Percentiles rank a stretch among this genome's conserved stretches.
phyloP scores from a whole-genome alignment of 2,797 vertebrate genomes.

The Lateolabrax maculatus region DNA sequence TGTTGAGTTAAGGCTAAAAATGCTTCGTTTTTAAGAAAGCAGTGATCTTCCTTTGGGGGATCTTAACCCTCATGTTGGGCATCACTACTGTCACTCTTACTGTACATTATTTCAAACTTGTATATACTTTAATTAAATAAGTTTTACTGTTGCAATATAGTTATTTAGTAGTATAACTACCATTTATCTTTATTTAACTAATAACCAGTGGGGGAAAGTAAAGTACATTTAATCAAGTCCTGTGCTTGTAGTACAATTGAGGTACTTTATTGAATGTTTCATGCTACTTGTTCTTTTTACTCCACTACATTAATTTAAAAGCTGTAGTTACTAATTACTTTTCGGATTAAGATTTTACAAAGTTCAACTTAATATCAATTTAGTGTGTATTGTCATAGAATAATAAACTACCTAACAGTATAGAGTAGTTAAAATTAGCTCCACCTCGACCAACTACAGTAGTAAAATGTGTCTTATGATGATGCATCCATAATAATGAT shows the following conservation, averaged over 20 bases:
- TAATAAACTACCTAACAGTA: not conserved
- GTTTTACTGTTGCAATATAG: not conserved
- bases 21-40: no score
- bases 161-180: not conserved
- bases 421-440: no score
- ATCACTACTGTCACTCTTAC: not conserved
- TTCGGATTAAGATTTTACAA: not conserved
- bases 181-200: not conserved
- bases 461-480: no score
- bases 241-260: not conserved
- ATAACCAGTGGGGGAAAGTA: not conserved
- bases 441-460: no score
- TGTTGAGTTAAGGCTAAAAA: not conserved
- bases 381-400: not conserved
- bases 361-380: not conserved
- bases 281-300: not conserved
- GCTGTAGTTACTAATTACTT: not conserved
- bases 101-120: not conserved
- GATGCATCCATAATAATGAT: no score
- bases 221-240: not conserved
- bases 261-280: not conserved
- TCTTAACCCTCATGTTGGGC: not conserved
- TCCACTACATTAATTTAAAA: not conserved
- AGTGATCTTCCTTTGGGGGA: not conserved
- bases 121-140: not conserved